Conservation (phyloP, 1,140 invertebrate genomes). For the honey bee (Apis mellifera) region Amel_HAv3.1 CM009932.2:6249001-6249500, state of each 20-base stretch:
- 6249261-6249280: neutral
- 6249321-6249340: no score
- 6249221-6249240: no score
- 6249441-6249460: conserved; percentile 23
- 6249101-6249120: neutral
- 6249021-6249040: no score
- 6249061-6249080: neutral
- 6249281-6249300: neutral
- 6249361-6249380: neutral
- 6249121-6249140: conserved; percentile 8
- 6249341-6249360: conserved; percentile 30
- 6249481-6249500: conserved; percentile 34
- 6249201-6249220: neutral
- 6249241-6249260: neutral
- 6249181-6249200: no score
- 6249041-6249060: no score
- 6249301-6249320: neutral
- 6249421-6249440: conserved; percentile 10
- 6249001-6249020: neutral
- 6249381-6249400: neutral
- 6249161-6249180: neutral
- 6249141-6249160: neutral
- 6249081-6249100: neutral
- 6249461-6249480: conserved; percentile 30
- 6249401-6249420: conserved; percentile 2